Conservation (phyloP, 2,888 invertebrate species). For the Thyatira batis region DNA sequence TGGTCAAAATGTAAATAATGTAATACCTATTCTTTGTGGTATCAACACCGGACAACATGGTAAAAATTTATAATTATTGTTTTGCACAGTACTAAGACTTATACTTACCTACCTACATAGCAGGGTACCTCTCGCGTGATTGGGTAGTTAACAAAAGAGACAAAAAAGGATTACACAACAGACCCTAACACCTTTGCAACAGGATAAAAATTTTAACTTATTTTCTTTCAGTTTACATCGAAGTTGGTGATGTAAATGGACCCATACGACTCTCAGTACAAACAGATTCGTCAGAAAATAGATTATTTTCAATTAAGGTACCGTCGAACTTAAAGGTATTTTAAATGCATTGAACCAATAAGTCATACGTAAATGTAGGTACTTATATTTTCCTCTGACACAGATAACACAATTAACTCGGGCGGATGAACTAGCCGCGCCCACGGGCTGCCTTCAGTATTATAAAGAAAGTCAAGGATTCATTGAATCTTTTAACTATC, state of each 20-base stretch:
- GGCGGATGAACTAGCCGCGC: slow-evolving; percentile 66
- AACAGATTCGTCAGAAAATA: slow-evolving; percentile 76
- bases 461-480: slow-evolving; percentile 81
- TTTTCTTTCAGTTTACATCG: slow-evolving; percentile 85
- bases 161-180: too few species aligned
- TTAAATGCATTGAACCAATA: too few species aligned
- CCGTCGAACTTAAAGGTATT: too few species aligned
- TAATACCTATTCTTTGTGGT: slow-evolving; percentile 88
- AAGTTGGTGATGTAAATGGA: slow-evolving; percentile 84
- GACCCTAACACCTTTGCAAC: too few species aligned
- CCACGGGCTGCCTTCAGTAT: slow-evolving; percentile 86
- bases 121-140: too few species aligned
- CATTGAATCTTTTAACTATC: slow-evolving; percentile 88
- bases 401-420: slow-evolving; percentile 71
- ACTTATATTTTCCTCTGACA: too few species aligned
- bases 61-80: slow-evolving; percentile 55
- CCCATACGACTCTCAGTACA: slow-evolving; percentile 86
- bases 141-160: too few species aligned
- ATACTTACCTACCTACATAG: not conserved
- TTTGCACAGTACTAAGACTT: too few species aligned
- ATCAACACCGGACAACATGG: slow-evolving; percentile 89
- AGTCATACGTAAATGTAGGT: too few species aligned
- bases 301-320: slow-evolving; percentile 85
- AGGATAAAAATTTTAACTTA: too few species aligned
- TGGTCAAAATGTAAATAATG: slow-evolving; percentile 86